Conservation (phyloP, 2,797 vertebrate genomes). For the Peromyscus eremicus region DNA sequence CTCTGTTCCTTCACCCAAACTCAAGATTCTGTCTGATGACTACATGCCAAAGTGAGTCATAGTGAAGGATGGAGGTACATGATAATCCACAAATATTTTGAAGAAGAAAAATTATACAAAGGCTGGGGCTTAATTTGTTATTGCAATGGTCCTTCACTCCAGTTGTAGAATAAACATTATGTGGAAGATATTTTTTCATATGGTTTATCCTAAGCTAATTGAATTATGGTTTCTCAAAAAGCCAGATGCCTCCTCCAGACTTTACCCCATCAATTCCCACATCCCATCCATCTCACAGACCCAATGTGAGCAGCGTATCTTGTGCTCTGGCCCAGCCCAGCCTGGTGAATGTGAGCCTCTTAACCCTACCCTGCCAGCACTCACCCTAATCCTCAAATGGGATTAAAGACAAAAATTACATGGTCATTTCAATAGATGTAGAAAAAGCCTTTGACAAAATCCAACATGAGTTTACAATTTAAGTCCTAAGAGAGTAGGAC, state of each 20-base stretch:
- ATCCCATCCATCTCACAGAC: not conserved
- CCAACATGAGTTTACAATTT: not conserved
- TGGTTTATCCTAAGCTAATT: not conserved
- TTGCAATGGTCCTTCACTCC: not conserved
- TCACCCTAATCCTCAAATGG: not conserved
- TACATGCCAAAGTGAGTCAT: conserved; percentile 55
- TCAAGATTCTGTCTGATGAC: conserved; percentile 22
- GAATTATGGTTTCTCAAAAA: conserved; percentile 38
- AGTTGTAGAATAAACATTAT: conserved; percentile 18
- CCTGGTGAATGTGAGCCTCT: not conserved
- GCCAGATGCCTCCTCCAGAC: not conserved
- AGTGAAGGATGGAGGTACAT: not conserved
- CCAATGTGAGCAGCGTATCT: not conserved
- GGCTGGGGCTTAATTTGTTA: conserved; percentile 13
- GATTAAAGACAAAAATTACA: not conserved
- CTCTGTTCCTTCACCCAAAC: not conserved
- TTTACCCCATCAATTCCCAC: not conserved
- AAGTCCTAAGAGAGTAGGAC: not conserved
- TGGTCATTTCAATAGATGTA: no score
- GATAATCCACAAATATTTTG: conserved; percentile 53
- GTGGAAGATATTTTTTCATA: not conserved
- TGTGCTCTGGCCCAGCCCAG: not conserved
- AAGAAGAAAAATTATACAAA: conserved; percentile 36
- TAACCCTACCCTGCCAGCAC: not conserved
- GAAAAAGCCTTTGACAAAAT: not conserved